Evolutionary conservation across 2,888 invertebrate species (phyloP).

Genomic region (Aproaerema taeniolella): DNA sequence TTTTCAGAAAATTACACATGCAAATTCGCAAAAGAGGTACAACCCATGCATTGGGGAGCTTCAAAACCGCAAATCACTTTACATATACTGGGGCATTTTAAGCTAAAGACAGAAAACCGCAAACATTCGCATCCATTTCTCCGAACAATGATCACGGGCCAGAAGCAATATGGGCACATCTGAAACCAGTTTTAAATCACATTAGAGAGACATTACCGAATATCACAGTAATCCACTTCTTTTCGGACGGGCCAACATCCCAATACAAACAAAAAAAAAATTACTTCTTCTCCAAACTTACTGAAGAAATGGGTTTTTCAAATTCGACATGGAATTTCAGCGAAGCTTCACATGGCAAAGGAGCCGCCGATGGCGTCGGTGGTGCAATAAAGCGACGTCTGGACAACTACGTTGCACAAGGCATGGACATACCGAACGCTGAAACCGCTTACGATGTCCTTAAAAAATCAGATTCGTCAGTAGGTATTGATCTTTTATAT

Average conservation of each 20-base stretch:
- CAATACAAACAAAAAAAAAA: too few relatives aligned
- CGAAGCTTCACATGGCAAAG: constrained; percentile 24
- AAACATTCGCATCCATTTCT: too few relatives aligned
- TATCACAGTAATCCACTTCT: constrained; percentile 18
- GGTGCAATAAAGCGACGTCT: constrained; percentile 22
- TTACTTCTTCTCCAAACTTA: constrained; percentile 19
- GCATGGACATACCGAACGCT: constrained; percentile 20
- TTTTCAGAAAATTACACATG: too few relatives aligned
- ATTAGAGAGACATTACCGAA: too few relatives aligned
- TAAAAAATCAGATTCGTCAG: constrained; percentile 6
- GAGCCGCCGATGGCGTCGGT: constrained; percentile 27
- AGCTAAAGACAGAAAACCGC: too few relatives aligned
- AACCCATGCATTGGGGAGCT: too few relatives aligned
- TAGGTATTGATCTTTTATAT: constrained; percentile 7
- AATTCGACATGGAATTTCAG: constrained; percentile 21
- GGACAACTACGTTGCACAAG: constrained; percentile 21
- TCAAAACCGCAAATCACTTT: too few relatives aligned
- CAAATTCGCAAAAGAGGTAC: too few relatives aligned
- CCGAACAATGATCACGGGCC: too few relatives aligned
- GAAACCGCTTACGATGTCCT: constrained; percentile 14
- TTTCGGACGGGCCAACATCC: constrained; percentile 22
- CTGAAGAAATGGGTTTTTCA: constrained; percentile 16
- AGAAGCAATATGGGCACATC: too few relatives aligned
- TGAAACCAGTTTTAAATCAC: too few relatives aligned
- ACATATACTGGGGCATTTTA: too few relatives aligned